Evolutionary conservation across 2,113 vertebrate genomes (phyloP), one percentile per base, ranked within the genome.

Genomic region (Noturus placidus): DNA sequence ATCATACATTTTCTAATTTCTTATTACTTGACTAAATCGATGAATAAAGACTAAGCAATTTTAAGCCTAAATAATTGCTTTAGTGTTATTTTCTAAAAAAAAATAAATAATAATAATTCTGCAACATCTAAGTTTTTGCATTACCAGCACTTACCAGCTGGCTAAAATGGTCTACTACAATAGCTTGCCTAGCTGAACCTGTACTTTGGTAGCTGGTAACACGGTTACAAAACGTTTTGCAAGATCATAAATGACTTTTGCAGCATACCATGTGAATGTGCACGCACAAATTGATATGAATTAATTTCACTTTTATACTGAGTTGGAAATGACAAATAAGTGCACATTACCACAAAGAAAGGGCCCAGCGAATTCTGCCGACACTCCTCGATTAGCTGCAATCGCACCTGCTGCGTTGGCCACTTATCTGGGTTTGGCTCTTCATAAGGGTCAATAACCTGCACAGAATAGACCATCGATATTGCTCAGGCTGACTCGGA

Each of bases 371-470:
- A 95, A 52, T 81, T 94, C 59, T 90, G 78, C 82, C 94, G 92
- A 91, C 95, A 96, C 76, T 95, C 92, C 81, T 94, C 87, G 70
- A 96, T 92, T 59, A 96, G 89, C 70, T 92, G 91, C 84, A 90
- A 89, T 81, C 95, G 93, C 78, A 83, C 92, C 89, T 89, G 70
- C 82, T 92, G 92, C 89, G 94, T 91, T 0, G 92, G 93, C 92
- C 94, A 93, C 5, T 85, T 84, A 30, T 89, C 87, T 10, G 91
- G 90, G 85, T 95, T 93, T 33, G 88, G 84, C 50, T 93, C 94
- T 90, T 96, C 94, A 89, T 94, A 95, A 0, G 94, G 95, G 87
- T 96, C 96, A 33, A 96, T 93, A 77, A 95, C 93, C 96, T 96
- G 82, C 63, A 74, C 46, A 54, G 6, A 81, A 30, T 4, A 74